Evolutionary conservation across 2,797 vertebrate genomes (phyloP).

Genomic region (Leptoclinus maculatus): DNA sequence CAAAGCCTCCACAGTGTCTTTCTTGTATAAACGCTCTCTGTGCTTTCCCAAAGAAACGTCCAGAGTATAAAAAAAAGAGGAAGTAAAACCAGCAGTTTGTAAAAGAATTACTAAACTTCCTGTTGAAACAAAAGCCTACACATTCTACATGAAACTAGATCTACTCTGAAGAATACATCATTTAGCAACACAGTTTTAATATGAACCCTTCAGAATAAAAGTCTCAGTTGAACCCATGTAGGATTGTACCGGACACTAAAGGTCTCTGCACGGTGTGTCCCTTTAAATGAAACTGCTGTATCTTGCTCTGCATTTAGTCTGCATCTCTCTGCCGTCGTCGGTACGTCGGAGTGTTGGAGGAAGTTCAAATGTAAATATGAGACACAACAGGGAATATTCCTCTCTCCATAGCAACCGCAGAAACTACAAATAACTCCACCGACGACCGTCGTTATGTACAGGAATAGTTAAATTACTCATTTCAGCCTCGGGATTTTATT

Average conservation of each 20-base stretch:
- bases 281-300: background rate
- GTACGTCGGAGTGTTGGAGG: background rate
- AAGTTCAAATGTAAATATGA: slow-evolving; percentile 5
- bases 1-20: slow-evolving; percentile 4
- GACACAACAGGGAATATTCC: slow-evolving; percentile 7
- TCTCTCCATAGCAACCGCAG: slow-evolving; percentile 50
- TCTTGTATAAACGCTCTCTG: background rate
- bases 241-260: too few species aligned
- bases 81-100: background rate
- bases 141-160: background rate
- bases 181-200: background rate
- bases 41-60: background rate
- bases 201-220: background rate
- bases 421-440: slow-evolving; percentile 51
- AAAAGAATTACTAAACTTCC: background rate
- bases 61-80: background rate
- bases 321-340: background rate
- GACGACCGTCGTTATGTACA: slow-evolving; percentile 25
- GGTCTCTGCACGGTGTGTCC: too few species aligned
- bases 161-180: background rate
- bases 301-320: background rate
- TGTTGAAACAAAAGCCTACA: background rate
- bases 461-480: slow-evolving; percentile 37
- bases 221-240: background rate
- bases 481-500: background rate